A percentile compares a stretch with the other conserved stretches of the same genome.
phyloP scores from a whole-genome alignment of 2,888 invertebrate species.

The Dugesia japonica region DNA sequence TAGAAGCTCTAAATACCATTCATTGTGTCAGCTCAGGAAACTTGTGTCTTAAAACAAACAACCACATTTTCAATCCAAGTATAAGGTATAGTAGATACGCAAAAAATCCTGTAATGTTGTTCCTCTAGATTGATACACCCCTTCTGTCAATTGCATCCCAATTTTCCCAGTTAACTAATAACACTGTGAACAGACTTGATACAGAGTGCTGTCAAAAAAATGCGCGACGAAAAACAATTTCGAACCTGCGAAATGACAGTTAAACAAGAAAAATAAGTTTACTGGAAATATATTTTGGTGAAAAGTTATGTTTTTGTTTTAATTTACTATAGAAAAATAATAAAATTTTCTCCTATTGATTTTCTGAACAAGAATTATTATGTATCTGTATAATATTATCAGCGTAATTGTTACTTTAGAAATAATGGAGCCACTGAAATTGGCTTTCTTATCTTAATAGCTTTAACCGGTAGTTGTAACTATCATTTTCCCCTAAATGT shows the following conservation, averaged over 20 bases:
- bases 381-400: neutral
- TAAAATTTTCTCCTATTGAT: neutral
- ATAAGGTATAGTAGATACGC: neutral
- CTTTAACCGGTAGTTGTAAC: constrained; percentile 12
- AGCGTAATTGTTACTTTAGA: neutral
- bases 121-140: constrained; percentile 9
- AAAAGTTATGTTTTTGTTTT: constrained; percentile 20
- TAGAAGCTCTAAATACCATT: constrained; percentile 13
- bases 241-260: constrained; percentile 5
- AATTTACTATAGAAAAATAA: neutral
- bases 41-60: constrained; percentile 20
- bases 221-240: constrained; percentile 20
- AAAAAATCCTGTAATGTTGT: constrained; percentile 3
- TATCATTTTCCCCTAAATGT: constrained; percentile 20
- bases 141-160: constrained; percentile 16
- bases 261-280: constrained; percentile 20
- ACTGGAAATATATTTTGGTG: constrained; percentile 20
- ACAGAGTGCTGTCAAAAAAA: constrained; percentile 20
- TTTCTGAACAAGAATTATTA: neutral
- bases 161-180: constrained; percentile 9
- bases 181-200: constrained; percentile 14
- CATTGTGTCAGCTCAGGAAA: constrained; percentile 20
- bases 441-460: constrained; percentile 20
- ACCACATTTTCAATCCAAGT: constrained; percentile 1
- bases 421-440: constrained; percentile 20